These are phyloP conservation scores for Cotesia typhae DNA, from an alignment of 1,140 invertebrate species.

Conservation along the genomic window DNA sequence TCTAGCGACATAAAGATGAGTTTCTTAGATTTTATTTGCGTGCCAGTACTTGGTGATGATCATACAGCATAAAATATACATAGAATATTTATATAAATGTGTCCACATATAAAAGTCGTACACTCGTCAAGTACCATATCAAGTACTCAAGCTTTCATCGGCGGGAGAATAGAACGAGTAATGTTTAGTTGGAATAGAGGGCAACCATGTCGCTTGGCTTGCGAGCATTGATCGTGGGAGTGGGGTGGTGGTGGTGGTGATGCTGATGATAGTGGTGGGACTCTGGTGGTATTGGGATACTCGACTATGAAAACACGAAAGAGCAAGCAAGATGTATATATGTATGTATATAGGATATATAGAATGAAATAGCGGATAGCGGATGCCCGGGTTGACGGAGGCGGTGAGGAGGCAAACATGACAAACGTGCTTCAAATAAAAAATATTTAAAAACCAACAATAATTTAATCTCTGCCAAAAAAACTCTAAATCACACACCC, in stretches of 20 bases:
- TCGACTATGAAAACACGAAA: slow-evolving; percentile 7
- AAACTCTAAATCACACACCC: background rate
- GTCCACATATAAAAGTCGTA: background rate
- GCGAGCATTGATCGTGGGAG: slow-evolving; percentile 62
- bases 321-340: slow-evolving; percentile 22
- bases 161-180: slow-evolving; percentile 30
- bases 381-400: background rate
- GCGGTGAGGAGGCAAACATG: slow-evolving; percentile 15
- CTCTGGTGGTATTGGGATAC: slow-evolving; percentile 40
- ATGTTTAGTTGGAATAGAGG: slow-evolving; percentile 46
- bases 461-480: background rate
- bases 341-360: background rate
- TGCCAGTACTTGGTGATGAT: no score
- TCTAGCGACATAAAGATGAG: no score
- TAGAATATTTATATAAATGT: background rate
- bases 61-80: no score
- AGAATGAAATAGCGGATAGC: slow-evolving; percentile 1
- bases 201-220: slow-evolving; percentile 56
- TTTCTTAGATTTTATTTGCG: no score
- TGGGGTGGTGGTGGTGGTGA: slow-evolving; percentile 38
- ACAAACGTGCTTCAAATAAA: slow-evolving; percentile 34
- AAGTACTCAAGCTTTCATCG: slow-evolving; percentile 34
- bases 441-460: slow-evolving; percentile 1
- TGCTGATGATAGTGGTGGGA: slow-evolving; percentile 41
- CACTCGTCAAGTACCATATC: slow-evolving; percentile 1